Evolutionary conservation across 2,797 vertebrate genomes (phyloP), one percentile per base, ranked within the genome.

Genomic region (Hypotaenidia philippensis): DNA sequence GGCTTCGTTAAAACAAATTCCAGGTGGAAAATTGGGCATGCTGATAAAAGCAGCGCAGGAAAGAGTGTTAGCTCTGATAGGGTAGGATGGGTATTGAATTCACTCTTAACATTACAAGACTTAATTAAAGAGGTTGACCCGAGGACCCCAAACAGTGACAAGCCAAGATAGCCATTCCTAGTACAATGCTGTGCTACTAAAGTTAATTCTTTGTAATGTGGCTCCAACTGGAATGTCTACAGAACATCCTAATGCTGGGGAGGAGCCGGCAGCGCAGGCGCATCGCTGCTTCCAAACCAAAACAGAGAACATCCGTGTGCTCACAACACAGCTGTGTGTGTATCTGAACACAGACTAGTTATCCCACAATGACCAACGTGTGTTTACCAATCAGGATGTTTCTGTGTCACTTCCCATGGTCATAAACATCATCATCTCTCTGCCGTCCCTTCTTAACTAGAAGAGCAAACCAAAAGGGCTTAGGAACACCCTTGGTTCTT

Each of bases 61-160:
- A 96, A 96, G 94, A 94, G 94, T 87, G 91, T 91, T 94, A 94
- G 95, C 88, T 90, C 91, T 95, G 96, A 95, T 94, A 95, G 96
- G 95, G 91, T 66, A 93, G 95, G 95, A 95, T 93, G 91, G 93
- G 94, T 95, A 96, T 95, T 96, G 96, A 94, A 94, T 95, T 95
- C 90, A 94, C 85, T 95, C 94, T 81, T 93, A 93, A 95, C 91
- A 75, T 95, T 95, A 96, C 95, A 87, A 71, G 96, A 94, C 91
- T 97, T 97, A 96, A 97, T 97, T 97, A 97, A 96, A 95, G 95
- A 97, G 94, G 94, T 77, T 97, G 96, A 97, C 96, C 96, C 60
- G 95, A 93, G 91, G 94, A 97, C 95, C 97, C 86, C 81, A 47
- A 92, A 77, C 81, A n/a, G 94, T 20, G 70, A 94, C 38, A 82